Evolutionary conservation across 2,797 vertebrate genomes (phyloP).

Genomic region (Mareca penelope): DNA sequence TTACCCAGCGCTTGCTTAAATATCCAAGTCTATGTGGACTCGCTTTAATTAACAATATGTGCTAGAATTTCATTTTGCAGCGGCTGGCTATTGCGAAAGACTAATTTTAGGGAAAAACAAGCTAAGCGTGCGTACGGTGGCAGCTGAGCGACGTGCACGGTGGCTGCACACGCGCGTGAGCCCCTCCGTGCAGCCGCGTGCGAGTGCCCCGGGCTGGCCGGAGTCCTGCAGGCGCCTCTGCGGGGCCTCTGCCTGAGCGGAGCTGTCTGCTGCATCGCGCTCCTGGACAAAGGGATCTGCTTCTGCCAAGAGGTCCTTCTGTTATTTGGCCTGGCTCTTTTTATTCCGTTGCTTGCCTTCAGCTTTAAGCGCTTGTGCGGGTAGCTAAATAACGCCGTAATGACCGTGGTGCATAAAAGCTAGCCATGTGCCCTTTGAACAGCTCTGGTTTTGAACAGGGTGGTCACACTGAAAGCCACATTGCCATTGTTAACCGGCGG

Average conservation of each 20-base stretch:
- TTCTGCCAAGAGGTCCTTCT: background rate
- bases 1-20: background rate
- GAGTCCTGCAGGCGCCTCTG: background rate
- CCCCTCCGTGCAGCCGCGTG: fast-evolving
- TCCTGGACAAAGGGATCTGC: background rate
- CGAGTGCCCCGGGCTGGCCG: fast-evolving
- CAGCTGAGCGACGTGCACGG: background rate
- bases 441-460: background rate
- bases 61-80: background rate
- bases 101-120: background rate
- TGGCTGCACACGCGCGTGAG: background rate
- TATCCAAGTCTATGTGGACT: background rate
- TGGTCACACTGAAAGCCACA: background rate
- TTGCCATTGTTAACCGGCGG: background rate
- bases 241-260: background rate
- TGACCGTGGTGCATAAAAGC: background rate
- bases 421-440: background rate
- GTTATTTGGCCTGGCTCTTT: background rate
- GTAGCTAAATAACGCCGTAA: background rate
- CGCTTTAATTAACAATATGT: background rate
- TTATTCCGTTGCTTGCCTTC: background rate
- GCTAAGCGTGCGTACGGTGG: background rate
- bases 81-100: background rate
- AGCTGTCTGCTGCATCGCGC: background rate
- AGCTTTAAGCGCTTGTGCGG: background rate